Evolutionary conservation across 64 coral and sea anemone genomes (phyloP).

Genomic region (Actinia equina): DNA sequence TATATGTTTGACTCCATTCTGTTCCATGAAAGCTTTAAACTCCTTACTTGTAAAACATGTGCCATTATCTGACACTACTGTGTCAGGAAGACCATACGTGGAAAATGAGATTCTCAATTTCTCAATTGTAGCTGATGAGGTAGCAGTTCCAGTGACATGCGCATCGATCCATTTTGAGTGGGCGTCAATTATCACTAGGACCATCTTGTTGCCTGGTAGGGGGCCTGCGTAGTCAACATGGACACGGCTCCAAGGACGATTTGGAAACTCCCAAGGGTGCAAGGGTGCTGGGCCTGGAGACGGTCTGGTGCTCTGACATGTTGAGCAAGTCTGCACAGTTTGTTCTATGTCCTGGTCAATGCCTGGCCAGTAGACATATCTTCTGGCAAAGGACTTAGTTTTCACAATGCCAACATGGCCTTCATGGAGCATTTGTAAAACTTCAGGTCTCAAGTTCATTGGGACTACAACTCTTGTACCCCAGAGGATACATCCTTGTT

Average conservation of each 20-base stretch:
- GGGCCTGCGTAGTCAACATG: constrained; percentile 41
- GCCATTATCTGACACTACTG: constrained; percentile 35
- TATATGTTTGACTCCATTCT: constrained; percentile 37
- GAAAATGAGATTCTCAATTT: constrained; percentile 33
- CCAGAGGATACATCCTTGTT: constrained; percentile 18
- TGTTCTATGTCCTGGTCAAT: constrained; percentile 4
- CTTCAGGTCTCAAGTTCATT: background rate
- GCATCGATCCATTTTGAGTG: constrained; percentile 40
- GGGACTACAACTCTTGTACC: constrained; percentile 7
- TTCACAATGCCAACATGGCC: constrained; percentile 11
- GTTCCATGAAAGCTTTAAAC: constrained; percentile 17
- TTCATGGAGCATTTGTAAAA: constrained; percentile 22
- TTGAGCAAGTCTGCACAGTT: background rate
- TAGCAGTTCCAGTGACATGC: background rate
- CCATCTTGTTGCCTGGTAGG: constrained; percentile 12
- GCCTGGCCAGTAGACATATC: constrained; percentile 21
- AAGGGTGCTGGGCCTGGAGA: background rate
- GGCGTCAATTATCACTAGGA: constrained; percentile 11
- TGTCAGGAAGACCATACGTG: constrained; percentile 15
- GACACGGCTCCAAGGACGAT: constrained; percentile 2
- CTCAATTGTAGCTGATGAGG: background rate
- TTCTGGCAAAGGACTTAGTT: constrained; percentile 1
- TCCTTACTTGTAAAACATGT: constrained; percentile 35
- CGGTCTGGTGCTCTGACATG: background rate
- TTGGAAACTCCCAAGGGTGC: constrained; percentile 21